Percentiles rank a stretch among this genome's conserved stretches.
These are phyloP conservation scores for Semotilus atromaculatus DNA, from an alignment of 2,797 vertebrate genomes.

Conservation along the genomic window DNA sequence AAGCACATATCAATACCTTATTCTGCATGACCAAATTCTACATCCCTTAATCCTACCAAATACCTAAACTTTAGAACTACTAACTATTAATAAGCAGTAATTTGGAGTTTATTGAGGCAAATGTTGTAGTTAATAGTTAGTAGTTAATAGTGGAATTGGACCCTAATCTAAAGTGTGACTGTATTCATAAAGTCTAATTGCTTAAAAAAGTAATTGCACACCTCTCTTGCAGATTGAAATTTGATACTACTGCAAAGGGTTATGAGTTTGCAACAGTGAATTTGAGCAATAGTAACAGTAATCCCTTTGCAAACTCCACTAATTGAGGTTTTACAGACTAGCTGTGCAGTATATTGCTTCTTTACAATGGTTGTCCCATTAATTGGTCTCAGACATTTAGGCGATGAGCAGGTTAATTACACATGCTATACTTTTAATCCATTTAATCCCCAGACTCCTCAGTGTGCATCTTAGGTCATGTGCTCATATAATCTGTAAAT, in stretches of 20 bases:
- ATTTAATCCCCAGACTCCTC: neutral
- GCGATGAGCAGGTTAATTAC: conserved; percentile 1
- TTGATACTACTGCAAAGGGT: too few species aligned
- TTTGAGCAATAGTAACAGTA: too few species aligned
- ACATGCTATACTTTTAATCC: neutral
- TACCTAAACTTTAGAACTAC: too few species aligned
- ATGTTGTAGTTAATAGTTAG: too few species aligned
- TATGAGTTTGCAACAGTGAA: too few species aligned
- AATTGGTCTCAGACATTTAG: neutral
- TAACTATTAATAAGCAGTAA: too few species aligned
- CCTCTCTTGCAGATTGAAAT: neutral
- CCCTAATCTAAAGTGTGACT: neutral
- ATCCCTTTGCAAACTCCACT: too few species aligned
- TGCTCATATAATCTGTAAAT: neutral
- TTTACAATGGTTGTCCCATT: neutral
- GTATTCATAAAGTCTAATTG: neutral
- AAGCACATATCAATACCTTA: too few species aligned
- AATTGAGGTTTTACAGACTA: neutral
- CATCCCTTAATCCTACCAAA: too few species aligned
- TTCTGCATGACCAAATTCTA: too few species aligned
- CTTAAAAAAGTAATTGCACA: neutral
- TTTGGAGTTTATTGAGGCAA: too few species aligned
- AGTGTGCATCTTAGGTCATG: neutral
- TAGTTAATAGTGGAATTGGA: neutral
- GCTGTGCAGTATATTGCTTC: neutral